phyloP scores from a whole-genome alignment of 2,113 vertebrate genomes.

The Bufo gargarizans region DNA sequence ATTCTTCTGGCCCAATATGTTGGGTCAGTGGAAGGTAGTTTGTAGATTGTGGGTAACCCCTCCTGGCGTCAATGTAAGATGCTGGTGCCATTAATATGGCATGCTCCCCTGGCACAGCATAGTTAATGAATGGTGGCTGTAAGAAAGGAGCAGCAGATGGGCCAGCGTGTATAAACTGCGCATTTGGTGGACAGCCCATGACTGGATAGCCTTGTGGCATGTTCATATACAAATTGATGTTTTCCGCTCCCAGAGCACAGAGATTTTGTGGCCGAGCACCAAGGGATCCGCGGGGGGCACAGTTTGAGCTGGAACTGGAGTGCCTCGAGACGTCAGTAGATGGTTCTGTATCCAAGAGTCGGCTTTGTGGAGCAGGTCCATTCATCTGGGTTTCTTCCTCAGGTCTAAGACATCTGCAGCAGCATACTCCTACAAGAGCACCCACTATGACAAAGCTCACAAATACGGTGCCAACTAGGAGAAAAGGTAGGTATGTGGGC shows the following conservation, averaged over 20 bases:
- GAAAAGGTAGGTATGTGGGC: slow-evolving; percentile 71
- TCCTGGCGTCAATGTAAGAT: slow-evolving; percentile 59
- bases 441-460: slow-evolving; percentile 66
- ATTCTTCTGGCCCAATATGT: not conserved
- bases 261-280: slow-evolving; percentile 37
- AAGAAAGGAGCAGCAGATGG: slow-evolving; percentile 54
- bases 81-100: slow-evolving; percentile 57
- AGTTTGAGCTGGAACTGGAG: slow-evolving; percentile 64
- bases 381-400: slow-evolving; percentile 57
- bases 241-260: slow-evolving; percentile 58
- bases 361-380: slow-evolving; percentile 61
- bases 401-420: slow-evolving; percentile 68
- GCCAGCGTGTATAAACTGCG: slow-evolving; percentile 53
- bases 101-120: slow-evolving; percentile 58
- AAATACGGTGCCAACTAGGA: slow-evolving; percentile 67
- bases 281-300: slow-evolving; percentile 54
- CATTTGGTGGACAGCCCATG: slow-evolving; percentile 46
- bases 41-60: slow-evolving; percentile 53
- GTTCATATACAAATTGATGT: slow-evolving; percentile 60
- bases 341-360: slow-evolving; percentile 65
- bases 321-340: slow-evolving; percentile 62
- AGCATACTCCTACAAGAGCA: slow-evolving; percentile 68
- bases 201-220: slow-evolving; percentile 59
- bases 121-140: slow-evolving; percentile 58
- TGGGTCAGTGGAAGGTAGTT: not conserved